These are phyloP conservation scores for Zootermopsis nevadensis DNA, from an alignment of 2,888 invertebrate species.

Conservation along the genomic window DNA sequence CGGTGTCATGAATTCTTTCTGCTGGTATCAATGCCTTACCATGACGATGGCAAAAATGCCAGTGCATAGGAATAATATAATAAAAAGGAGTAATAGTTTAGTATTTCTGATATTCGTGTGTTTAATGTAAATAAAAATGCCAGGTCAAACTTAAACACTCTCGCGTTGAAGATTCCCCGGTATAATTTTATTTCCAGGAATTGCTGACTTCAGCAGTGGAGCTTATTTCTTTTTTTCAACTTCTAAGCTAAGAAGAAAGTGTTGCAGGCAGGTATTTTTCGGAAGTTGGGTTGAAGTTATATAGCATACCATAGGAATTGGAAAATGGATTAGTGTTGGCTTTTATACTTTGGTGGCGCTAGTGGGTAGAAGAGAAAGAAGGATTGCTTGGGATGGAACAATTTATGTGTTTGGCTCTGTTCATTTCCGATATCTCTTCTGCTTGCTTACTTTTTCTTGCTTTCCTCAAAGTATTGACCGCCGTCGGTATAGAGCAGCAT, in stretches of 20 bases:
- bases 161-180: too few relatives aligned
- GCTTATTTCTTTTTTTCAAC: not conserved
- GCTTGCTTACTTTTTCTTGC: constrained; percentile 24
- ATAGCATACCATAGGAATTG: constrained; percentile 41
- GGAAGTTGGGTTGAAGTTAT: not conserved
- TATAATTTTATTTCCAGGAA: not conserved
- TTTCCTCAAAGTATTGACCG: constrained; percentile 43
- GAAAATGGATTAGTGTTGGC: constrained; percentile 50
- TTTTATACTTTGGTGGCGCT: constrained; percentile 44
- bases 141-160: too few relatives aligned
- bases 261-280: not conserved
- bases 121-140: too few relatives aligned
- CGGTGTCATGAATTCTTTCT: too few relatives aligned
- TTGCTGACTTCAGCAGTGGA: not conserved
- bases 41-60: too few relatives aligned
- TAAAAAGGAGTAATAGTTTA: too few relatives aligned
- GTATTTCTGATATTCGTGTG: too few relatives aligned
- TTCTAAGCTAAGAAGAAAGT: not conserved
- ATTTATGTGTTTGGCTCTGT: constrained; percentile 48
- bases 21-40: too few relatives aligned
- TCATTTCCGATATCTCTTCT: constrained; percentile 49
- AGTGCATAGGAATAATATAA: too few relatives aligned
- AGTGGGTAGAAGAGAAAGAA: constrained; percentile 39
- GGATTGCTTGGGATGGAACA: constrained; percentile 46
- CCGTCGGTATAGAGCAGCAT: not conserved